Evolutionary conservation across 2,113 vertebrate species (phyloP).

Genomic region (Muscicapa adusta): DNA sequence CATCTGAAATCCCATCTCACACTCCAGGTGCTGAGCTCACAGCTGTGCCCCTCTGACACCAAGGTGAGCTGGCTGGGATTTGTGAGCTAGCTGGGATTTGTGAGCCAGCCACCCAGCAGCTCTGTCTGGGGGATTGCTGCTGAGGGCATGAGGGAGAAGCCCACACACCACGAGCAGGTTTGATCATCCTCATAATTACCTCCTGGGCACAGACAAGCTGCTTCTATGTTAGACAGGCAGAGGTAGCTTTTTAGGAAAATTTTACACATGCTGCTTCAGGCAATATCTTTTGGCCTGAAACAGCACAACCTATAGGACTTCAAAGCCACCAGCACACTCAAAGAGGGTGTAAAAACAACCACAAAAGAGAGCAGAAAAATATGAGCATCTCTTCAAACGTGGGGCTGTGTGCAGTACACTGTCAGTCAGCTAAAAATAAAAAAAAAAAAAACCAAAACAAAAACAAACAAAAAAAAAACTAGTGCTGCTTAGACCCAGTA

Average conservation of each 20-base stretch:
- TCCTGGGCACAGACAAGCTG: background rate
- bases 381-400: background rate
- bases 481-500: background rate
- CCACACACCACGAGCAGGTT: slow-evolving; percentile 33
- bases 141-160: background rate
- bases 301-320: background rate
- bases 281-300: background rate
- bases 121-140: background rate
- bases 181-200: slow-evolving; percentile 30
- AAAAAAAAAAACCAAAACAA: background rate
- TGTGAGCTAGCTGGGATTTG: background rate
- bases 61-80: slow-evolving; percentile 18
- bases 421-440: background rate
- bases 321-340: background rate
- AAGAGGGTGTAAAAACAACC: background rate
- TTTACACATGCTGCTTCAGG: background rate
- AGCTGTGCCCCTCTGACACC: background rate
- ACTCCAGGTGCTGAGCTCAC: background rate
- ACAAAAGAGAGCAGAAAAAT: background rate
- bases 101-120: slow-evolving; percentile 26
- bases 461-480: background rate
- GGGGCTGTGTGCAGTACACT: background rate
- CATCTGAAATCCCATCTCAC: background rate
- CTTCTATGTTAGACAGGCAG: background rate
- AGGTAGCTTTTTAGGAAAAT: slow-evolving; percentile 16